Conservation (phyloP, 2,797 vertebrate genomes). For the Tangara arthus region DNA sequence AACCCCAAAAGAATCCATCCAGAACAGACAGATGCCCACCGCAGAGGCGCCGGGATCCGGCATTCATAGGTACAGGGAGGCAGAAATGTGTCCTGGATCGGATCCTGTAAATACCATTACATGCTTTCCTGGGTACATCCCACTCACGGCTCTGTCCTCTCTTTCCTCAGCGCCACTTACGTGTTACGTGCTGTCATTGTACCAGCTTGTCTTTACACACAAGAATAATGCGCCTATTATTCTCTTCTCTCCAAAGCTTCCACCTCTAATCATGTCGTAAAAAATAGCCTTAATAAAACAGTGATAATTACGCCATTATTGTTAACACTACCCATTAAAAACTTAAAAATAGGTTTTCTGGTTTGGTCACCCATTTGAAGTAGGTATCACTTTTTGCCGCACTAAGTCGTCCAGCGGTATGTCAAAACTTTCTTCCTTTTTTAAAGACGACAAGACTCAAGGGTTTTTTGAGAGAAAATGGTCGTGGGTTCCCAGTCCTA, state of each 20-base stretch:
- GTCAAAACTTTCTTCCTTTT: neutral
- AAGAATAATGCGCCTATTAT: slow-evolving; percentile 14
- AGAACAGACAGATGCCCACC: neutral
- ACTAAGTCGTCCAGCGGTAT: fast-evolving
- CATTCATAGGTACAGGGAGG: neutral
- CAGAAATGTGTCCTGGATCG: neutral
- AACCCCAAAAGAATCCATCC: neutral
- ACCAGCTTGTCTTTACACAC: neutral
- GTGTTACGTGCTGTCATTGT: neutral
- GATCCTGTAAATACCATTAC: neutral
- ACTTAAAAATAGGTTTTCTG: slow-evolving; percentile 32
- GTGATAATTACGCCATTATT: slow-evolving; percentile 52
- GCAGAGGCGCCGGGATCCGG: neutral
- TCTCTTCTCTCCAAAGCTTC: slow-evolving; percentile 42
- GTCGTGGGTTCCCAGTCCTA: neutral
- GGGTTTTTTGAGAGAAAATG: neutral
- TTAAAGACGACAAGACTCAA: neutral
- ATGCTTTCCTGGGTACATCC: neutral
- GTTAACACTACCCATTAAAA: slow-evolving; percentile 50
- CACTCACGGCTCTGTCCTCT: neutral
- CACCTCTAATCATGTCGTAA: neutral
- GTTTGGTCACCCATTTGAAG: neutral
- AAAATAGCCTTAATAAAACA: slow-evolving; percentile 60
- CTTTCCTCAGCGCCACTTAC: neutral
- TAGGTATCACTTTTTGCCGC: neutral